Evolutionary conservation across 2,888 invertebrate genomes (phyloP).

Genomic region (Gari tellinella): DNA sequence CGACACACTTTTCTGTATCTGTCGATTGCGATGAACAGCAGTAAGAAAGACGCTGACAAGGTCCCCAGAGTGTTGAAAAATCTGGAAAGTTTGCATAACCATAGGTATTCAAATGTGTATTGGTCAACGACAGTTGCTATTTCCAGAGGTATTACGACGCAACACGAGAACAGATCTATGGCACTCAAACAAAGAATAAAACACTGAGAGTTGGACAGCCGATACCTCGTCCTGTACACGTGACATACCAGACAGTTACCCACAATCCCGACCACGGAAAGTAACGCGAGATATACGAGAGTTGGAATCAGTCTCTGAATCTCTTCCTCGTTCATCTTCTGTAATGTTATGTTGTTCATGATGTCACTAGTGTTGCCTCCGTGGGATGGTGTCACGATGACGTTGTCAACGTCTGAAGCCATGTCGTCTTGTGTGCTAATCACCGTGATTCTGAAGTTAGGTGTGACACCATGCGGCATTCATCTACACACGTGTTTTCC

Average conservation of each 20-base stretch:
- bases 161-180: slow-evolving; percentile 60
- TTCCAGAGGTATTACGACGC: slow-evolving; percentile 59
- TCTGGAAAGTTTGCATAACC: slow-evolving; percentile 55
- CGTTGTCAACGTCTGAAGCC: too few relatives aligned
- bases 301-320: slow-evolving; percentile 52
- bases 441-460: too few relatives aligned
- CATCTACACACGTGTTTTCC: too few relatives aligned
- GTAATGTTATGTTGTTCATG: too few relatives aligned
- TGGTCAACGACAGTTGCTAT: slow-evolving; percentile 48
- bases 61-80: slow-evolving; percentile 57
- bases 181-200: slow-evolving; percentile 57
- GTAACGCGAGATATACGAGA: slow-evolving; percentile 39
- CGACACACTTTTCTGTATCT: slow-evolving; percentile 71
- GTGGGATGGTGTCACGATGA: too few relatives aligned
- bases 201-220: slow-evolving; percentile 52
- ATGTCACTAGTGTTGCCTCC: too few relatives aligned
- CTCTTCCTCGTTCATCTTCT: slow-evolving; percentile 46
- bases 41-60: slow-evolving; percentile 46
- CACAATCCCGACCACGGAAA: slow-evolving; percentile 43
- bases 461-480: too few relatives aligned
- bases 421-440: too few relatives aligned
- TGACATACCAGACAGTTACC: slow-evolving; percentile 60
- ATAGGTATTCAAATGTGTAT: slow-evolving; percentile 47
- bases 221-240: slow-evolving; percentile 53
- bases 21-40: slow-evolving; percentile 64